Evolutionary conservation across 37 sponge, comb jelly and placozoan genomes (phyloP).

Genomic region (Chondrilla cf. caribensis): DNA sequence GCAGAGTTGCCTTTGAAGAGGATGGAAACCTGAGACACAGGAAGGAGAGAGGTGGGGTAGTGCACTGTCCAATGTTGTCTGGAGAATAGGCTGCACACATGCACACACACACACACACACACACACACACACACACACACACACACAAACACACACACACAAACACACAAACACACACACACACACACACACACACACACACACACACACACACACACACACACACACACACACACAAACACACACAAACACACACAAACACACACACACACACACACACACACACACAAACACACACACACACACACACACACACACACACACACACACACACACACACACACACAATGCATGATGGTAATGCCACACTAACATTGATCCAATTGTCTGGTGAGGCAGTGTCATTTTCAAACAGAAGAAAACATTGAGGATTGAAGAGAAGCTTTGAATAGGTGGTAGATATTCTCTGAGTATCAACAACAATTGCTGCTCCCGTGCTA

Average conservation of each 20-base stretch:
- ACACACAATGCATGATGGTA: neutral
- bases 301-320: neutral
- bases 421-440: constrained; percentile 61
- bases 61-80: too few species aligned
- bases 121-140: neutral
- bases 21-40: neutral
- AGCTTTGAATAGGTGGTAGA: constrained; percentile 22
- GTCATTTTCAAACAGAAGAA: constrained; percentile 30
- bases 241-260: neutral
- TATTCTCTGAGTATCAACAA: constrained; percentile 1
- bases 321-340: neutral
- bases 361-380: constrained; percentile 16
- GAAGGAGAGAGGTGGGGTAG: too few species aligned
- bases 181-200: constrained; percentile 36
- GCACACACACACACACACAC: neutral
- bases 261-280: too few species aligned
- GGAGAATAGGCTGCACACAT: too few species aligned
- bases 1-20: neutral
- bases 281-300: too few species aligned
- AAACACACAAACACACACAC: constrained; percentile 10
- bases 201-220: constrained; percentile 22
- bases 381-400: constrained; percentile 38
- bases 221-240: constrained; percentile 15
- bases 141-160: constrained; percentile 1
- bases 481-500: constrained; percentile 68